Conservation (phyloP, 2,797 vertebrate species). For the Macrochelys suwanniensis region DNA sequence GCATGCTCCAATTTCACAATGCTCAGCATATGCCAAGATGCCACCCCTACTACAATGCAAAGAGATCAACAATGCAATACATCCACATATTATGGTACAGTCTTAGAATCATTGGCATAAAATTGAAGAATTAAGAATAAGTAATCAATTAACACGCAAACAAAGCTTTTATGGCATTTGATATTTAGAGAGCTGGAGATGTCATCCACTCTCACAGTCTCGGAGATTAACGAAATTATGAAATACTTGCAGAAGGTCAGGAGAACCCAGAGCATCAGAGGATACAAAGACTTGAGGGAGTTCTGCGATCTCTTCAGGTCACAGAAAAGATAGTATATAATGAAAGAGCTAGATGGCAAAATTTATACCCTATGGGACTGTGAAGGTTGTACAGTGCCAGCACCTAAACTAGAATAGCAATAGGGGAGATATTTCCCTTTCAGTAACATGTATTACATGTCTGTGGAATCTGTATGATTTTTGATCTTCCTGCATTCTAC, state of each 20-base stretch:
- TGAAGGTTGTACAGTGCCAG: fast-evolving
- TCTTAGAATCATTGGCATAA: neutral
- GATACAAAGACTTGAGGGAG: neutral
- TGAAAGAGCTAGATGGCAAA: neutral
- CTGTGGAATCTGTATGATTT: fast-evolving
- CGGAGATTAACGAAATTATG: neutral
- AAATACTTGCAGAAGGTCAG: neutral
- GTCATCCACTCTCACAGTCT: neutral
- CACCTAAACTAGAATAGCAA: neutral
- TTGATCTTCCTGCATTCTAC: neutral
- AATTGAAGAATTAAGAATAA: neutral
- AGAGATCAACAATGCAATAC: neutral
- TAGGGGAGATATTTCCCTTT: neutral
- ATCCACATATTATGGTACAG: neutral
- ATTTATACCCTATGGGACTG: fast-evolving
- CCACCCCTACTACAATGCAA: neutral
- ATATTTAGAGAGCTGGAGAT: neutral
- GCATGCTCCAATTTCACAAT: neutral
- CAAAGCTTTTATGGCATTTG: neutral
- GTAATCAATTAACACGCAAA: neutral
- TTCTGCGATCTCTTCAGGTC: neutral
- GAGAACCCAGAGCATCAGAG: neutral
- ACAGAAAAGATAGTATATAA: neutral
- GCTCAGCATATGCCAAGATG: neutral
- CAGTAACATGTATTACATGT: fast-evolving